Evolutionary conservation across 2,113 vertebrate species (phyloP).

Genomic region (Pluvianellus socialis): DNA sequence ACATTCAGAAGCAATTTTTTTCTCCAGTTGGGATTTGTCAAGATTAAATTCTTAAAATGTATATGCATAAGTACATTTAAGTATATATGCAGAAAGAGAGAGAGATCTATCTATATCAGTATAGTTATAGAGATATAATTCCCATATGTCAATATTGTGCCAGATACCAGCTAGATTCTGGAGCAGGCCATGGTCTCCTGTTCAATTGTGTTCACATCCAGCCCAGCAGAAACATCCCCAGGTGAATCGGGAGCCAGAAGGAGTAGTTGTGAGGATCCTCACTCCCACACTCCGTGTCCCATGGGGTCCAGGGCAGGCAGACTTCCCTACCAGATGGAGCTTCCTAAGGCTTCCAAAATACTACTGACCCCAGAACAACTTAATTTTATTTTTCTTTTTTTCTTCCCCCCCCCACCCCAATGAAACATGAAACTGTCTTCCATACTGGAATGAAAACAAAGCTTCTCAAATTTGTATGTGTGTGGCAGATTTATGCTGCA

Average conservation of each 20-base stretch:
- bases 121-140: neutral
- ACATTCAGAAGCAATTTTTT: neutral
- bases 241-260: neutral
- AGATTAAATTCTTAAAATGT: neutral
- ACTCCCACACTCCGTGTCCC: neutral
- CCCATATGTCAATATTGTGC: neutral
- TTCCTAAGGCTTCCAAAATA: neutral
- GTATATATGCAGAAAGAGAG: neutral
- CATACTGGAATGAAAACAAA: slow-evolving; percentile 31
- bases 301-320: neutral
- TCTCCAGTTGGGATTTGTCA: neutral
- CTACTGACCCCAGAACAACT: neutral
- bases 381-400: neutral
- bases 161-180: neutral
- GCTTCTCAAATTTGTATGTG: neutral
- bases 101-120: neutral
- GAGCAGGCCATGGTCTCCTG: neutral
- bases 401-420: no score
- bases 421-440: neutral
- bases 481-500: neutral
- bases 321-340: neutral
- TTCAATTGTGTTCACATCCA: neutral
- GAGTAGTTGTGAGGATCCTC: neutral
- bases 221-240: neutral
- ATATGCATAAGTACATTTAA: neutral